A percentile compares a stretch with the other conserved stretches of the same genome.
Evolutionary conservation across 2,797 vertebrate genomes (phyloP).

Genomic region (Potorous gilbertii): DNA sequence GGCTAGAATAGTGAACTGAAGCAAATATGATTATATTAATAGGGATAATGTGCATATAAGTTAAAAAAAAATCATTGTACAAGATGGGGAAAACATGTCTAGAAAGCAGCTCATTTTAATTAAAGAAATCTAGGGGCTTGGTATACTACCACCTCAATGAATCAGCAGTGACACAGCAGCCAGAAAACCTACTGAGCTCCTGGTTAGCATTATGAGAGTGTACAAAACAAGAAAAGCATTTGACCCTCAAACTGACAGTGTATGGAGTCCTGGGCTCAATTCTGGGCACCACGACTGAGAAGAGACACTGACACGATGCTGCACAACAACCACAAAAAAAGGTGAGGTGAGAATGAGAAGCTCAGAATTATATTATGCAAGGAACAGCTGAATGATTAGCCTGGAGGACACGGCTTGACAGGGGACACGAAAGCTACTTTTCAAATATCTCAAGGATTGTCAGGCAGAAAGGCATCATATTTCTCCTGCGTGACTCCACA

Average conservation of each 20-base stretch:
- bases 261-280: background rate
- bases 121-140: background rate
- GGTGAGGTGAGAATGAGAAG: background rate
- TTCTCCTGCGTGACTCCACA: background rate
- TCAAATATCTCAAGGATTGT: background rate
- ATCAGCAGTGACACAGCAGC: background rate
- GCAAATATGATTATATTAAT: background rate
- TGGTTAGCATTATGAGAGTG: background rate
- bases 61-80: background rate
- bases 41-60: background rate
- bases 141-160: background rate
- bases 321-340: background rate
- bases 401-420: background rate
- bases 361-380: background rate
- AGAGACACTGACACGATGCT: background rate
- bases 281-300: background rate
- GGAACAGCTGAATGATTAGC: background rate
- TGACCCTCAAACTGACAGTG: background rate
- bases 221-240: background rate
- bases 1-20: background rate
- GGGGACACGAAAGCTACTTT: background rate
- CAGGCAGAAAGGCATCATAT: background rate
- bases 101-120: background rate
- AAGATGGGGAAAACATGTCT: background rate
- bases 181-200: background rate